These are phyloP conservation scores for Epirrita christyi DNA, from an alignment of 2,888 invertebrate species.

Conservation along the genomic window DNA sequence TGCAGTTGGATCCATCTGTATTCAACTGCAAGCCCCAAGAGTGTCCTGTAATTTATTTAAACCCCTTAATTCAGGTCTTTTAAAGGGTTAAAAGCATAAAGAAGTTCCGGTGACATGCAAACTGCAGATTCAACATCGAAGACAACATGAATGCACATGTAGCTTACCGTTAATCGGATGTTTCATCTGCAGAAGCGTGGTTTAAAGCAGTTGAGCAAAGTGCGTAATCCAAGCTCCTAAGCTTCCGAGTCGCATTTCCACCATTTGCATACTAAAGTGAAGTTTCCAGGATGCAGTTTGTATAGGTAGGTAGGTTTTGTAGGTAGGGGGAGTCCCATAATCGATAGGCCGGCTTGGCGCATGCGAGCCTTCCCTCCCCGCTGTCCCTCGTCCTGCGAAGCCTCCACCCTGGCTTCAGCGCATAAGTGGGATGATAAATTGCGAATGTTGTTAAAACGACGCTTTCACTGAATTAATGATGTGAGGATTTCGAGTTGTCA, in stretches of 20 bases:
- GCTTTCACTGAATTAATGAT: constrained; percentile 30
- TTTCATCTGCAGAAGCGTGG: constrained; percentile 24
- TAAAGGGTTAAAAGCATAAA: neutral
- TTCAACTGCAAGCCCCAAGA: too few species aligned
- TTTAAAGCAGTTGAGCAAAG: constrained; percentile 7
- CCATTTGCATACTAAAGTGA: constrained; percentile 34
- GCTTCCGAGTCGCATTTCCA: constrained; percentile 25
- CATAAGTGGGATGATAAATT: constrained; percentile 32
- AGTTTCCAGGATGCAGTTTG: constrained; percentile 31
- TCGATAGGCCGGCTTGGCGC: constrained; percentile 40
- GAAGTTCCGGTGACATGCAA: constrained; percentile 18
- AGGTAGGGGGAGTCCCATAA: constrained; percentile 26
- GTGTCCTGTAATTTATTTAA: too few species aligned
- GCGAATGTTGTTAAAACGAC: constrained; percentile 32
- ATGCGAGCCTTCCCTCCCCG: constrained; percentile 31
- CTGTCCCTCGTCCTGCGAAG: constrained; percentile 24
- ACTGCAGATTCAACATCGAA: constrained; percentile 15
- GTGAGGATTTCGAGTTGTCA: constrained; percentile 12
- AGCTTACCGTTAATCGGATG: constrained; percentile 23
- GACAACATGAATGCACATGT: constrained; percentile 24
- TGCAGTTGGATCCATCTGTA: too few species aligned
- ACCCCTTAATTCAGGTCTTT: too few species aligned
- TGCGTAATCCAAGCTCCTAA: constrained; percentile 5
- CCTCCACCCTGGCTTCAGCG: constrained; percentile 25
- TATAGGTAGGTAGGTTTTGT: constrained; percentile 29